Conservation (phyloP, 2,888 invertebrate genomes). For the Phrixothrix hirtus region DNA sequence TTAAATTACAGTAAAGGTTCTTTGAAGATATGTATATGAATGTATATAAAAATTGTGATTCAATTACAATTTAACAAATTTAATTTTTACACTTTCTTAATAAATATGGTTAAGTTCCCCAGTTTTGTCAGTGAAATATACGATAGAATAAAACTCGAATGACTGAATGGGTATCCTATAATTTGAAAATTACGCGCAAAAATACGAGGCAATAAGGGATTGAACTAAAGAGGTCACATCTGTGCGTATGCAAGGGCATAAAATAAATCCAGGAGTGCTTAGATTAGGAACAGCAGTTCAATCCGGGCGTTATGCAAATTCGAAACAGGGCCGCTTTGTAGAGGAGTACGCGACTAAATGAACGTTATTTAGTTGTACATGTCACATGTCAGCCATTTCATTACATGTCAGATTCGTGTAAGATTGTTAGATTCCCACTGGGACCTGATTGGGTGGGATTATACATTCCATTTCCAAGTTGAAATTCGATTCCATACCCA, state of each 20-base stretch:
- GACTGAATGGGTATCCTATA: too few relatives aligned
- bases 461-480: slow-evolving; percentile 40
- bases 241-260: slow-evolving; percentile 42
- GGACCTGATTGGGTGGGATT: slow-evolving; percentile 47
- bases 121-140: too few relatives aligned
- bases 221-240: slow-evolving; percentile 40
- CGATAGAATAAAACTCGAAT: too few relatives aligned
- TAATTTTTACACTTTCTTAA: too few relatives aligned
- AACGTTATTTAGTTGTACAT: slow-evolving; percentile 51
- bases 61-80: too few relatives aligned
- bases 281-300: slow-evolving; percentile 44
- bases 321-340: slow-evolving; percentile 35
- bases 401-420: slow-evolving; percentile 49
- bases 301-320: slow-evolving; percentile 48
- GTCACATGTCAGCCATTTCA: slow-evolving; percentile 52
- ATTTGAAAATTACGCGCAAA: too few relatives aligned
- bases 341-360: slow-evolving; percentile 43
- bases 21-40: too few relatives aligned
- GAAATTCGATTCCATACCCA: slow-evolving; percentile 21
- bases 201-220: slow-evolving; percentile 18
- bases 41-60: too few relatives aligned
- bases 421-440: slow-evolving; percentile 49
- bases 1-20: too few relatives aligned
- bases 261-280: slow-evolving; percentile 48
- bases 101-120: too few relatives aligned